Evolutionary conservation across 1,140 invertebrate genomes (phyloP).

Genomic region (Cataglyphis hispanica): DNA sequence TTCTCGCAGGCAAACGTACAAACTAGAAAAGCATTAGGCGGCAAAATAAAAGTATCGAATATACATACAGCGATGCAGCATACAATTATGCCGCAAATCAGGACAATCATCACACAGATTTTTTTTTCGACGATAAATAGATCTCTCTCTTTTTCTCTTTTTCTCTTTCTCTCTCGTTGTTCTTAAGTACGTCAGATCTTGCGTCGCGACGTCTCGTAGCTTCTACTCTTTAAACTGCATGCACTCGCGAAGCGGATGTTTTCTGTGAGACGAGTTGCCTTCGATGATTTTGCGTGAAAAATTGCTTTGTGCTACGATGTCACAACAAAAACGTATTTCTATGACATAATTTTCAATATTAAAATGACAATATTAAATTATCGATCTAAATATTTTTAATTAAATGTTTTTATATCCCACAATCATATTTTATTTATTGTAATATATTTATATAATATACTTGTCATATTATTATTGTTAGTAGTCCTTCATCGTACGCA

Average conservation of each 20-base stretch:
- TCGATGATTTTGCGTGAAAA: constrained; percentile 10
- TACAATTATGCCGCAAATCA: constrained; percentile 56
- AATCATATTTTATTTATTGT: not conserved
- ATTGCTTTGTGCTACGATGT: constrained; percentile 10
- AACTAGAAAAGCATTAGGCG: constrained; percentile 56
- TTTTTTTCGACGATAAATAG: not conserved
- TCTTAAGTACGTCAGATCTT: not conserved
- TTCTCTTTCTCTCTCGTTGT: not conserved
- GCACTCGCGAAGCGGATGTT: not conserved
- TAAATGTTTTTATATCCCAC: not conserved
- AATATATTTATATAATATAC: no score
- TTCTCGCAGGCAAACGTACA: not conserved
- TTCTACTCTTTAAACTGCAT: constrained; percentile 39
- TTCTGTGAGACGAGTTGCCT: not conserved
- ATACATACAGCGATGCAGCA: constrained; percentile 14
- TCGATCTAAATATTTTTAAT: constrained; percentile 6
- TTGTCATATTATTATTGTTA: not conserved
- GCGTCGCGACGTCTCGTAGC: not conserved
- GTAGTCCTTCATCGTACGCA: not conserved
- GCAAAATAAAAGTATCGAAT: not conserved
- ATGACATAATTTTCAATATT: constrained; percentile 12
- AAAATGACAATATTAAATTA: not conserved
- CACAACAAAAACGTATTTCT: constrained; percentile 21
- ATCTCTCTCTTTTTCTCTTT: not conserved
- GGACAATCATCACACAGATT: constrained; percentile 1